phyloP scores from a whole-genome alignment of 2,113 vertebrate genomes.

The Salvelinus namaycush region DNA sequence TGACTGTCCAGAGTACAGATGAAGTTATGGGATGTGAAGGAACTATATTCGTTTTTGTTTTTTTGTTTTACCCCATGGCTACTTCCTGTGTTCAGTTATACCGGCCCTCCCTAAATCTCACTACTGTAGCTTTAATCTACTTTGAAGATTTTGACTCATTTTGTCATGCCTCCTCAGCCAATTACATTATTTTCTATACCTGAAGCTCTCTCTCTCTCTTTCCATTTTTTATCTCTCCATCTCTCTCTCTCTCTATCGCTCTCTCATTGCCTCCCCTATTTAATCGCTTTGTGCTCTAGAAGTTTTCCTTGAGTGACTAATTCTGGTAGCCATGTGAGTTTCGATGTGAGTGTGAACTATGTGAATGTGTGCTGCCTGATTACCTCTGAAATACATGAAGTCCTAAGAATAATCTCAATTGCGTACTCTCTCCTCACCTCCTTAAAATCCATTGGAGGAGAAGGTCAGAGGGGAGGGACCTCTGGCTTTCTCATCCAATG shows the following conservation, averaged over 20 bases:
- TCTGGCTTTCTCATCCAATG: no score
- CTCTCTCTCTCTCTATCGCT: not conserved
- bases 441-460: no score
- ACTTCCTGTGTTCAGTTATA: not conserved
- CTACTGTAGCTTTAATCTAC: conserved; percentile 31
- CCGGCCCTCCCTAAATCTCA: not conserved
- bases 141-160: conserved; percentile 42
- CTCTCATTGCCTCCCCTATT: not conserved
- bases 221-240: not conserved
- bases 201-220: conserved; percentile 15
- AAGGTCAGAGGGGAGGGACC: no score
- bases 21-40: conserved; percentile 25
- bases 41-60: conserved; percentile 18
- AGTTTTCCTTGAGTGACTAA: no score
- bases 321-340: not conserved
- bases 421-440: no score
- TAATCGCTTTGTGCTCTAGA: not conserved
- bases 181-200: conserved; percentile 22
- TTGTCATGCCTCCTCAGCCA: conserved; percentile 38
- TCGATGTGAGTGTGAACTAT: not conserved
- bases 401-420: no score
- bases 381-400: no score
- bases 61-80: conserved; percentile 11
- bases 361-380: not conserved
- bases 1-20: conserved; percentile 20